A percentile compares a stretch with the other conserved stretches of the same genome.
These are phyloP conservation scores for Gymnoscopelus braueri DNA, from an alignment of 2,797 vertebrate species.

Conservation along the genomic window DNA sequence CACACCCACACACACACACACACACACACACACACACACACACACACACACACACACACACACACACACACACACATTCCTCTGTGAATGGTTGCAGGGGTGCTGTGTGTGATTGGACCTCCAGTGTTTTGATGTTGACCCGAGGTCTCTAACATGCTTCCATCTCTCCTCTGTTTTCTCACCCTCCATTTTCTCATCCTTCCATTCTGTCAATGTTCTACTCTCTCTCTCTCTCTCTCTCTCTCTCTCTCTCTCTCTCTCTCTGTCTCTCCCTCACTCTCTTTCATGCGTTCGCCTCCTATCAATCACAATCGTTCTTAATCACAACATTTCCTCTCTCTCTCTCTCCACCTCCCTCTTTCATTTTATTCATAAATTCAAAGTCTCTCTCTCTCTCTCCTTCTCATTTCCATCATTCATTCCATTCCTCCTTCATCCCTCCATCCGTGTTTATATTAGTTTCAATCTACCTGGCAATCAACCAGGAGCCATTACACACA, in stretches of 20 bases:
- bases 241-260: conserved; percentile 1
- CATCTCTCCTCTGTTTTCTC: too few relatives aligned
- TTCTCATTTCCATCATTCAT: too few relatives aligned
- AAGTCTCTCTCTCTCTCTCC: too few relatives aligned
- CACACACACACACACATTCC: background rate
- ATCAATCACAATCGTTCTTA: too few relatives aligned
- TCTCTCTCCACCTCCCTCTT: too few relatives aligned
- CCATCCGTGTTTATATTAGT: too few relatives aligned
- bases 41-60: background rate
- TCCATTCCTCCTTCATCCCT: too few relatives aligned
- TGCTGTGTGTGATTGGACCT: background rate
- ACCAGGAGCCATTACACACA: background rate
- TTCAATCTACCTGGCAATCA: conserved; percentile 2
- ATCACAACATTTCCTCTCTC: too few relatives aligned
- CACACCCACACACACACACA: background rate
- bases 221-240: background rate
- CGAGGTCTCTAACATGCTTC: too few relatives aligned
- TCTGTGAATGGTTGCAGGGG: background rate
- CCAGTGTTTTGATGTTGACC: background rate
- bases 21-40: background rate
- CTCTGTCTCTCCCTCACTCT: conserved; percentile 7
- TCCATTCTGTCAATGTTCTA: background rate
- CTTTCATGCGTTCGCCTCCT: background rate
- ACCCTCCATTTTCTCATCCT: too few relatives aligned
- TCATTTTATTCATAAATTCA: too few relatives aligned